Evolutionary conservation across 1,140 invertebrate species (phyloP).

Genomic region (Microplitis mediator): DNA sequence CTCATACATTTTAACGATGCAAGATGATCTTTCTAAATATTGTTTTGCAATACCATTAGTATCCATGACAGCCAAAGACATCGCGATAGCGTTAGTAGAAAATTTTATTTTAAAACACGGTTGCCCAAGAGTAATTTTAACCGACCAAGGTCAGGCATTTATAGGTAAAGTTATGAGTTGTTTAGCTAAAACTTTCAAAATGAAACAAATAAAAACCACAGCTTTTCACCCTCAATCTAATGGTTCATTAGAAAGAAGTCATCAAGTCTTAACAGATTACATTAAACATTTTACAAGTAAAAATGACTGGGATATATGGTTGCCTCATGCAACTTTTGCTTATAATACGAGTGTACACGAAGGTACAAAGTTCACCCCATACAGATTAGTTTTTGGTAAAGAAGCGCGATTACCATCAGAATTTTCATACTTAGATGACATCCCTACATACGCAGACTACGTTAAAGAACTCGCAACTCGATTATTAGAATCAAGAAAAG

Average conservation of each 20-base stretch:
- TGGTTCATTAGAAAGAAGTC: conserved; percentile 37
- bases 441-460: neutral
- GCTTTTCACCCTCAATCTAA: conserved; percentile 40
- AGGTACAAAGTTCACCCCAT: conserved; percentile 10
- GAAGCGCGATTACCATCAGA: neutral
- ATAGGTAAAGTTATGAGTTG: conserved; percentile 31
- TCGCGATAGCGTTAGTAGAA: conserved; percentile 34
- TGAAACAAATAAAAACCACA: conserved; percentile 32
- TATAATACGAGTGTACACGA: conserved; percentile 32
- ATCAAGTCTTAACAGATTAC: conserved; percentile 38
- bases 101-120: conserved; percentile 38
- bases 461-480: neutral
- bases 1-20: conserved; percentile 29
- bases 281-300: conserved; percentile 35
- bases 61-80: conserved; percentile 29
- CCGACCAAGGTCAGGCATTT: conserved; percentile 43
- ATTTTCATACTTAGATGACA: neutral
- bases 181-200: conserved; percentile 37
- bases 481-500: neutral
- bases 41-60: conserved; percentile 28
- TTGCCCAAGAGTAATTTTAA: conserved; percentile 38
- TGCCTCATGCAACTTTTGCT: conserved; percentile 37
- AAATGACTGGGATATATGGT: conserved; percentile 48
- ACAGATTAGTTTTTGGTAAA: conserved; percentile 22
- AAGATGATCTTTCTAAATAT: conserved; percentile 45